Evolutionary conservation across 2,113 vertebrate genomes (phyloP), one percentile per base, ranked within the genome.

Genomic region (Hippocampus barbouri): DNA sequence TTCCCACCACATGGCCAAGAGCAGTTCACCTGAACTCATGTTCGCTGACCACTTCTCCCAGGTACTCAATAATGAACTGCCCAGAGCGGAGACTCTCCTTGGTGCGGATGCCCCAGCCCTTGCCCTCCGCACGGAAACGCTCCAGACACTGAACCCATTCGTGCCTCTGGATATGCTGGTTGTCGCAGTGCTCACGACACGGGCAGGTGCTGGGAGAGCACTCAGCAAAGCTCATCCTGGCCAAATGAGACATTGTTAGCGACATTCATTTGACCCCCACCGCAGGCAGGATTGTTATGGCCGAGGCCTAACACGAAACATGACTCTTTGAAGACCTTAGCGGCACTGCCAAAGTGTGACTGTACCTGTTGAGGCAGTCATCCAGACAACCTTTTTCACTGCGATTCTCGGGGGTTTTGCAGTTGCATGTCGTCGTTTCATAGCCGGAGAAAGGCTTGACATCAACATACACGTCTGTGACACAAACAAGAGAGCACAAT

Each of bases 91-190:
- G 93, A 20, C 94, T 65, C 41, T 99, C 94, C 74, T 98, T 99
- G 83, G 96, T 99, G 65, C 97, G 96, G 81, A 99, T 99, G 12
- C 97, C 97, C 97, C 97, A 99, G 14, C 97, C 97, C 41, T 99
- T 99, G 64, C 97, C 97, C 64, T 98, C 96, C 0, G 97, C 95
- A 18, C 97, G 92, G 89, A 99, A 99, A 27, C 97, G 91, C 74
- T 99, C 97, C 76, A 99, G 91, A 83, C 96, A 98, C 83, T 98
- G 97, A 25, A 98, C 97, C 97, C 97, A 98, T 54, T 98, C 97
- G 1, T 99, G 97, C 85, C 94, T 89, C 91, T 99, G 97, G 84
- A 98, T 99, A 67, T 95, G 90, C 89, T 99, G 97, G 86, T 99
- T 99, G 84, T 95, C 95, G 71, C 97, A 99, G 4, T 89, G 92